Evolutionary conservation across 2,797 vertebrate genomes (phyloP).

Genomic region (Moxostoma hubbsi): DNA sequence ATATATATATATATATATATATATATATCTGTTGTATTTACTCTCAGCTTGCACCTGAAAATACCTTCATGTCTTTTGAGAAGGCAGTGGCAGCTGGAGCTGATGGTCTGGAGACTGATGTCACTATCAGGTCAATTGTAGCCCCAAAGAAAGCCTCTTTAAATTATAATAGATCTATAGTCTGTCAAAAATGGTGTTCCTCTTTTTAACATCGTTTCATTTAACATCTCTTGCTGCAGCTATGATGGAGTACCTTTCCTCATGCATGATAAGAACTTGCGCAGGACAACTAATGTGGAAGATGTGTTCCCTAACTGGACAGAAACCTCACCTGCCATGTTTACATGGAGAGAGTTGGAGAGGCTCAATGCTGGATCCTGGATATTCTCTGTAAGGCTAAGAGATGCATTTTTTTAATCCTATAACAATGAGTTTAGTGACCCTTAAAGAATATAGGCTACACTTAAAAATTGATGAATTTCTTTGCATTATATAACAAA

Average conservation of each 20-base stretch:
- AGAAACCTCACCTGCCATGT: constrained; percentile 67
- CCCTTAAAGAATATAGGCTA: too few species aligned
- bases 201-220: neutral
- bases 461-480: too few species aligned
- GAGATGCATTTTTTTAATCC: neutral
- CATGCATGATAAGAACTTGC: constrained; percentile 87
- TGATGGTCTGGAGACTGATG: constrained; percentile 85
- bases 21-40: neutral
- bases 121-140: constrained; percentile 82
- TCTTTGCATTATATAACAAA: too few species aligned
- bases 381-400: constrained; percentile 79
- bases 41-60: constrained; percentile 86
- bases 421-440: neutral
- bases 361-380: constrained; percentile 86
- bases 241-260: constrained; percentile 87
- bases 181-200: neutral
- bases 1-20: too few species aligned
- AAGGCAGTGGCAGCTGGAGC: constrained; percentile 81
- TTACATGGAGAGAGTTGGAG: constrained; percentile 83
- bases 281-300: constrained; percentile 85
- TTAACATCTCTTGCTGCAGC: constrained; percentile 64
- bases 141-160: neutral
- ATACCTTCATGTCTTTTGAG: constrained; percentile 90
- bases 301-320: constrained; percentile 78
- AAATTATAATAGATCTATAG: neutral